These are phyloP conservation scores for Chrysolina haemoptera DNA, from an alignment of 2,888 invertebrate genomes.

Conservation along the genomic window DNA sequence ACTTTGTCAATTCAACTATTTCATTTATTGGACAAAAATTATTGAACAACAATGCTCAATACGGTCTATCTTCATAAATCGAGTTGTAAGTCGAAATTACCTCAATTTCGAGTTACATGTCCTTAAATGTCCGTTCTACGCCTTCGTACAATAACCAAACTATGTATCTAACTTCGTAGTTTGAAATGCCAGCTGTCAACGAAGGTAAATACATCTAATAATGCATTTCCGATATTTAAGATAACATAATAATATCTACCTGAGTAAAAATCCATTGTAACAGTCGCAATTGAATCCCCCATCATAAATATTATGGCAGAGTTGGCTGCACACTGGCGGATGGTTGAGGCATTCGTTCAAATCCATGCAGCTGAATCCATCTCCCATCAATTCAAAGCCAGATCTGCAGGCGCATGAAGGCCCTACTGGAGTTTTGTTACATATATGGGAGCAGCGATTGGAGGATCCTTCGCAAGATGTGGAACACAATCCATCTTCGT, in stretches of 20 bases:
- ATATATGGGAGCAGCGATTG: conserved; percentile 74
- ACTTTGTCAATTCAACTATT: too few relatives aligned
- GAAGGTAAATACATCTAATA: too few relatives aligned
- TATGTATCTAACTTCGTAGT: too few relatives aligned
- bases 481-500: conserved; percentile 80
- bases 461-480: conserved; percentile 67
- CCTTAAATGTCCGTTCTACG: too few relatives aligned
- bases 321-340: conserved; percentile 77
- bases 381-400: conserved; percentile 74
- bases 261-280: conserved; percentile 73
- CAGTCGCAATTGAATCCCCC: conserved; percentile 77
- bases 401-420: conserved; percentile 76
- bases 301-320: conserved; percentile 73
- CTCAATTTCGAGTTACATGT: too few relatives aligned
- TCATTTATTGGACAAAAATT: too few relatives aligned
- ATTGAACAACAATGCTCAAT: too few relatives aligned
- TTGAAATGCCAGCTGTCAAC: too few relatives aligned
- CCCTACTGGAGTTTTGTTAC: conserved; percentile 78
- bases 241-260: conserved; percentile 62
- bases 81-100: too few relatives aligned
- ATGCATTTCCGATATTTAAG: not conserved
- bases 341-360: conserved; percentile 79
- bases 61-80: too few relatives aligned
- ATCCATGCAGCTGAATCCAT: conserved; percentile 76
- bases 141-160: too few relatives aligned